These are phyloP conservation scores for Epicauta chinensis DNA, from an alignment of 1,140 invertebrate genomes.

Conservation along the genomic window DNA sequence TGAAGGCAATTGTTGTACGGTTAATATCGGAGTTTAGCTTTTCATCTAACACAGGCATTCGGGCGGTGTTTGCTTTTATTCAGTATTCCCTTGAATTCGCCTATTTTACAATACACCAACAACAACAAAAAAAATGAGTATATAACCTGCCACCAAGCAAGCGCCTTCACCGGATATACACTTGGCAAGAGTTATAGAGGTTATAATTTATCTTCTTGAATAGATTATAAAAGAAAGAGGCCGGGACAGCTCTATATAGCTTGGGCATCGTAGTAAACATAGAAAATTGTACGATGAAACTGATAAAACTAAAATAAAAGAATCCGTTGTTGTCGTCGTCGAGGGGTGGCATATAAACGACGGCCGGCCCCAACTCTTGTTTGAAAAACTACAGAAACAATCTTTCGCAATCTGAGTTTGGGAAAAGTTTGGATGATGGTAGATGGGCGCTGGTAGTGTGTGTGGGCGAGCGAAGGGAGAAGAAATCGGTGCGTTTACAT, in stretches of 20 bases:
- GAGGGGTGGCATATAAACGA: too few species aligned
- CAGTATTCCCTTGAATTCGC: too few species aligned
- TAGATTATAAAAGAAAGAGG: constrained; percentile 19
- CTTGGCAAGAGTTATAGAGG: constrained; percentile 22
- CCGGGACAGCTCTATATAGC: constrained; percentile 1
- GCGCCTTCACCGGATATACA: constrained; percentile 13
- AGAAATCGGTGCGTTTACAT: constrained; percentile 26
- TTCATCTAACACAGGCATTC: too few species aligned
- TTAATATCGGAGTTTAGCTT: too few species aligned
- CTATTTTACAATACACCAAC: too few species aligned
- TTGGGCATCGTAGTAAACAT: constrained; percentile 17
- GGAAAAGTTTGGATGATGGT: constrained; percentile 33
- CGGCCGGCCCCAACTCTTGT: constrained; percentile 22
- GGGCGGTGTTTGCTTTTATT: too few species aligned
- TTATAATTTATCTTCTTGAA: constrained; percentile 22
- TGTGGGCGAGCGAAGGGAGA: constrained; percentile 22
- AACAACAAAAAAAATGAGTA: too few species aligned
- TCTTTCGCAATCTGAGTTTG: constrained; percentile 33
- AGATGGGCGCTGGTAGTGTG: too few species aligned
- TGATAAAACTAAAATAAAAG: constrained; percentile 30
- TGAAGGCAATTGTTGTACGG: too few species aligned
- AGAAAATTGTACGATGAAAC: constrained; percentile 22
- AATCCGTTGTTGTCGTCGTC: constrained; percentile 21
- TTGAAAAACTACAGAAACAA: constrained; percentile 33
- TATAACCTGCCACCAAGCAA: too few species aligned